phyloP scores from a whole-genome alignment of 2,797 vertebrate species.

The Tenualosa thibaudeaui region DNA sequence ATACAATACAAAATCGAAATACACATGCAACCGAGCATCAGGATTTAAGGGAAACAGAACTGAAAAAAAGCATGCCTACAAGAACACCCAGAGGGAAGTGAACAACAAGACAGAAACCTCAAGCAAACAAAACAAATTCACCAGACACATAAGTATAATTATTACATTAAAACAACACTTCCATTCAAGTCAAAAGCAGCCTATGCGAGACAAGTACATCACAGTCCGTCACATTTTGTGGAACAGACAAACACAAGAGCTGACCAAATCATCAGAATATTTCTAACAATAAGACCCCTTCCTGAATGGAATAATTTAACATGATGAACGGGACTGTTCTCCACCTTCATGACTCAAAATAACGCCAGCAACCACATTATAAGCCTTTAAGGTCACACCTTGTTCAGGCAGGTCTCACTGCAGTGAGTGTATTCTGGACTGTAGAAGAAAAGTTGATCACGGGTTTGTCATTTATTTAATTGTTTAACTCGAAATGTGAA shows the following conservation, averaged over 20 bases:
- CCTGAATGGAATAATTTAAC: not conserved
- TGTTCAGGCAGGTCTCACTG: not conserved
- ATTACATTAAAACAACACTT: too few species aligned
- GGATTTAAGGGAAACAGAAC: too few species aligned
- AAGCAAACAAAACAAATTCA: not conserved
- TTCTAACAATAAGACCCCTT: too few species aligned
- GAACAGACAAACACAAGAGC: too few species aligned
- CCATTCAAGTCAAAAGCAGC: too few species aligned
- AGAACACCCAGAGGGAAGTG: not conserved
- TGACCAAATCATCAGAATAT: too few species aligned
- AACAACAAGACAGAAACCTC: not conserved
- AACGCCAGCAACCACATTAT: not conserved
- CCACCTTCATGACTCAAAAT: not conserved
- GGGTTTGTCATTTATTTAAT: not conserved
- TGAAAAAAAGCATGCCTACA: not conserved
- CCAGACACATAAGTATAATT: too few species aligned
- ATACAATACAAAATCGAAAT: not conserved
- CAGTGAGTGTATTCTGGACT: not conserved
- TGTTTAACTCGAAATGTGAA: not conserved
- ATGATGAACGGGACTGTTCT: not conserved
- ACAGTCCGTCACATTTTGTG: too few species aligned
- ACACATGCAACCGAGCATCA: too few species aligned
- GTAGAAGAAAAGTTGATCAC: not conserved
- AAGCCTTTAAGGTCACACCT: not conserved
- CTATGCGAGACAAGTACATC: too few species aligned